phyloP scores from a whole-genome alignment of 2,888 invertebrate genomes.

The Petrolisthes cinctipes region DNA sequence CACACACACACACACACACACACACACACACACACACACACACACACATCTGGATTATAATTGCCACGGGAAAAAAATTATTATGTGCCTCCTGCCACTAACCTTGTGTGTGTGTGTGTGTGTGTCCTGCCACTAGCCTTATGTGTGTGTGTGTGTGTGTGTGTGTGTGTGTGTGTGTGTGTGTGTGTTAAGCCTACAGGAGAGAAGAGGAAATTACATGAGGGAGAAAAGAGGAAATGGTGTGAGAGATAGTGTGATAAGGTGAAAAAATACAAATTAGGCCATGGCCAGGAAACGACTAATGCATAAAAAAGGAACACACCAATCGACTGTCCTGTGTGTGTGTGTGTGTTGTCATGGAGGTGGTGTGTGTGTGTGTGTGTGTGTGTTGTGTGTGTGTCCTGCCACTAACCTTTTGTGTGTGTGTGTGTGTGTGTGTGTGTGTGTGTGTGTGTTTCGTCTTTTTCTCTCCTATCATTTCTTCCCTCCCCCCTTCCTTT shows the following conservation, averaged over 20 bases:
- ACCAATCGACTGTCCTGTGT: too few species aligned
- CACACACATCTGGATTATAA: not conserved
- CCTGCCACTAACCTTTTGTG: too few species aligned
- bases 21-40: constrained; percentile 27
- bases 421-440: constrained; percentile 27
- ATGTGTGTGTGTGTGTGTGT: not conserved
- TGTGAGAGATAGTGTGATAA: not conserved
- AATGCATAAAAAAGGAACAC: too few species aligned
- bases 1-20: constrained; percentile 15
- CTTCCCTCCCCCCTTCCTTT: not conserved
- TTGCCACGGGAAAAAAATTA: too few species aligned
- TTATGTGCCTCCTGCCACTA: not conserved
- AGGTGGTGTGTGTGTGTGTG: too few species aligned
- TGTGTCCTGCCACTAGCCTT: not conserved
- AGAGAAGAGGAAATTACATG: not conserved
- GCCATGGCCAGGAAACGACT: too few species aligned
- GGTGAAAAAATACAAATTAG: not conserved
- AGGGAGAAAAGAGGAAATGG: not conserved
- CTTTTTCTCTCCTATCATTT: not conserved
- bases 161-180: not conserved
- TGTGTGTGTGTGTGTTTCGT: not conserved
- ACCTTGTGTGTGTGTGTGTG: constrained; percentile 11
- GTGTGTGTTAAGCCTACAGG: not conserved
- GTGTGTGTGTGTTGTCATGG: too few species aligned
- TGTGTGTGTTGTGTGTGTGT: not conserved